phyloP scores from a whole-genome alignment of 64 coral and sea anemone species.

The Dendronephthya gigantea region DNA sequence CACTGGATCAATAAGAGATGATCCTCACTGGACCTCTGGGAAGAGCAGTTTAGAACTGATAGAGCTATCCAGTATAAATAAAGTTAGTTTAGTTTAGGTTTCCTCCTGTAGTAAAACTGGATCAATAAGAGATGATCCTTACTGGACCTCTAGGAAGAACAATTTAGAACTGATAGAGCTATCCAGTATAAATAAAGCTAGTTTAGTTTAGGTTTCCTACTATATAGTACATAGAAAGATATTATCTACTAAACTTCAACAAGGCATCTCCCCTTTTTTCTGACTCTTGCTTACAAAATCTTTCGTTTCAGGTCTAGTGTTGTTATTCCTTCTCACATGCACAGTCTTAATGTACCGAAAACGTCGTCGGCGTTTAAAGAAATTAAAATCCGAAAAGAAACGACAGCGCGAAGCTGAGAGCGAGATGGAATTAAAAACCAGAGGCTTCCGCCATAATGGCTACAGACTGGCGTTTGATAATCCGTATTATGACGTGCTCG shows the following conservation, averaged over 20 bases:
- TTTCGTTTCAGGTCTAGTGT: constrained; percentile 14
- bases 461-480: constrained; percentile 88
- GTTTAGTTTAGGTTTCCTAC: not conserved
- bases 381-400: constrained; percentile 50
- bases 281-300: not conserved
- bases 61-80: no score
- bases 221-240: no score
- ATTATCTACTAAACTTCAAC: no score
- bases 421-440: constrained; percentile 85
- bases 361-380: constrained; percentile 6
- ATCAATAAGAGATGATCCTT: no score
- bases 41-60: not conserved
- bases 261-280: no score
- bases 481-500: constrained; percentile 89
- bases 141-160: no score
- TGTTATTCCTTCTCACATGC: constrained; percentile 11
- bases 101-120: no score
- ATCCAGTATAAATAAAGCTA: not conserved
- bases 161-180: no score
- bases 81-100: no score
- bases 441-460: constrained; percentile 52
- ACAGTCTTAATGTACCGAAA: constrained; percentile 20
- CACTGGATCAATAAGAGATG: no score
- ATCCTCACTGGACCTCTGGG: no score
- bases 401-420: constrained; percentile 30